Evolutionary conservation across 2,797 vertebrate species (phyloP).

Genomic region (Remorina albescens): DNA sequence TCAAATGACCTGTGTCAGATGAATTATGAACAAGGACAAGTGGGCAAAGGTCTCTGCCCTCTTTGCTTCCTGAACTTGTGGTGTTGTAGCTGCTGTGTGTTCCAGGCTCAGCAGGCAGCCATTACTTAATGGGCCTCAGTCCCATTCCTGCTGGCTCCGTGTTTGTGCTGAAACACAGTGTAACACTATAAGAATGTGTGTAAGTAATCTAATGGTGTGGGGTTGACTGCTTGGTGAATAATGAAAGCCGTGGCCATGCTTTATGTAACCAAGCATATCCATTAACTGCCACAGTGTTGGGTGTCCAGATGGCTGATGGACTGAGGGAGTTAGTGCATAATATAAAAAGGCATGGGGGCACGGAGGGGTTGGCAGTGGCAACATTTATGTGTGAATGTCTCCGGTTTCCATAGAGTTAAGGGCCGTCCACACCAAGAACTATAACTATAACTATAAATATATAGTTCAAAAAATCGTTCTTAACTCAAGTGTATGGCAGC

Average conservation of each 20-base stretch:
- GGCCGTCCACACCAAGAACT: too few species aligned
- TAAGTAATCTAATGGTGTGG: constrained; percentile 66
- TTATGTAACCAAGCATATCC: constrained; percentile 74
- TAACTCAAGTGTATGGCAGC: too few species aligned
- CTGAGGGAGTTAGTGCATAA: constrained; percentile 40
- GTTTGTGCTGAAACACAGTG: constrained; percentile 46
- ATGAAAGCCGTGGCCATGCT: constrained; percentile 46
- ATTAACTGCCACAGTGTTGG: constrained; percentile 67
- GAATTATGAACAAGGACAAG: constrained; percentile 10
- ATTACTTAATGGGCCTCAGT: constrained; percentile 45
- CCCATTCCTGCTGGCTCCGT: constrained; percentile 17
- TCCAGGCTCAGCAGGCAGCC: constrained; percentile 34
- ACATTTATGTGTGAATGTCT: not conserved
- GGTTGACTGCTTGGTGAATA: constrained; percentile 57
- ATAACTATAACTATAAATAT: too few species aligned
- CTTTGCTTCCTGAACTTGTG: constrained; percentile 1
- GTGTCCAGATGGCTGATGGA: constrained; percentile 75
- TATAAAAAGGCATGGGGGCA: constrained; percentile 29
- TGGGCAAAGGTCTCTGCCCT: not conserved
- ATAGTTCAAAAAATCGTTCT: too few species aligned
- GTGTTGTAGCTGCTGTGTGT: constrained; percentile 4
- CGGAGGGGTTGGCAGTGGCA: not conserved
- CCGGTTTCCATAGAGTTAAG: not conserved
- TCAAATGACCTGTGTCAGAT: not conserved
- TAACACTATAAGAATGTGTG: constrained; percentile 53